Conservation (phyloP, 1,140 invertebrate genomes). For the Ylistrum balloti region DNA sequence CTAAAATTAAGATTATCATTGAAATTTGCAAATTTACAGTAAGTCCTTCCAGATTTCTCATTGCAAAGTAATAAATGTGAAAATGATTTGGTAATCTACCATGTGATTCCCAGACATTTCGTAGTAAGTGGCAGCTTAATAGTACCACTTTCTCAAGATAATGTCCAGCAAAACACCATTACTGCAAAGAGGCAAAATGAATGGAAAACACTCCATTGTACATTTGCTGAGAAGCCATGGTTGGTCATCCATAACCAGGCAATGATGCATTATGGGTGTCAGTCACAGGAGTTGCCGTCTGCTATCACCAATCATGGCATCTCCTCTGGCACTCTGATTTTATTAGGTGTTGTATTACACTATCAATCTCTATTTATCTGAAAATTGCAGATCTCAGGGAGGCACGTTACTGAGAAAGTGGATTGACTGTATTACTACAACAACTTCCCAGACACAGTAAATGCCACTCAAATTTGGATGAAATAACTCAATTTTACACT, state of each 20-base stretch:
- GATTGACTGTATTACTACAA: background rate
- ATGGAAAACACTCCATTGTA: background rate
- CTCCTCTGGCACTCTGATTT: background rate
- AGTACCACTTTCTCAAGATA: background rate
- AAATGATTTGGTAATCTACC: background rate
- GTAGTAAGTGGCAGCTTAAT: background rate
- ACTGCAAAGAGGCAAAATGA: background rate
- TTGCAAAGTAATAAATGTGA: too few relatives aligned
- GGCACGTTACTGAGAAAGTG: background rate
- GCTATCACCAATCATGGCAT: background rate
- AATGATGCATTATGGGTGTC: background rate
- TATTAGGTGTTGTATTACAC: background rate
- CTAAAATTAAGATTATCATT: too few relatives aligned
- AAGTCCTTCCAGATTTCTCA: too few relatives aligned
- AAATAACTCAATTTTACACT: background rate
- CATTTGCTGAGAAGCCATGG: too few relatives aligned
- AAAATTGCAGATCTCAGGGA: background rate
- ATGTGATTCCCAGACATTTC: background rate
- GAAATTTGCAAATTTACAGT: too few relatives aligned
- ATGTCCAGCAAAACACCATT: background rate
- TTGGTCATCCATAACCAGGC: background rate
- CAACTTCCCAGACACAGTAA: background rate
- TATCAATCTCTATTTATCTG: constrained; percentile 18
- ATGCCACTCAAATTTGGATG: background rate
- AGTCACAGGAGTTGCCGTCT: background rate